Percentiles rank a stretch among this genome's conserved stretches.
Evolutionary conservation across 2,888 invertebrate genomes (phyloP).

Genomic region (Tyria jacobaeae): DNA sequence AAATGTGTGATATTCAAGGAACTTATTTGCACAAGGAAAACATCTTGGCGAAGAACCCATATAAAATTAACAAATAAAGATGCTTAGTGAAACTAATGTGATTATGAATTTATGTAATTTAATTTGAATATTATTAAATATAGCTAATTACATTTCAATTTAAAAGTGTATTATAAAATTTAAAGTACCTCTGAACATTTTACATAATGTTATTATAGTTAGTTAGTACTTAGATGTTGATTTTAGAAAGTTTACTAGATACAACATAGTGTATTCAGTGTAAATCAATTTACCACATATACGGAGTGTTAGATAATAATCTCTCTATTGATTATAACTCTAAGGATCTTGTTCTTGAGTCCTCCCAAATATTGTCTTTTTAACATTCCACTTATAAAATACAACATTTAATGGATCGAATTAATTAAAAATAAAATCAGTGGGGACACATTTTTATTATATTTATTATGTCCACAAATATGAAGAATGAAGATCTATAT

Average conservation of each 20-base stretch:
- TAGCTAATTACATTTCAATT: not conserved
- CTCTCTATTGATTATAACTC: conserved; percentile 24
- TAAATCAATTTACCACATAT: conserved; percentile 12
- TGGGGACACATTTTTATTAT: not conserved
- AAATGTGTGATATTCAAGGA: conserved; percentile 42
- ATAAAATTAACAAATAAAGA: conserved; percentile 20
- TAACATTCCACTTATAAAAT: conserved; percentile 52
- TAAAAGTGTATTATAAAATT: not conserved
- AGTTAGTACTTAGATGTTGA: conserved; percentile 17
- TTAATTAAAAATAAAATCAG: not conserved
- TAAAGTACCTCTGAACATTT: conserved; percentile 14
- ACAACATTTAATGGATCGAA: not conserved
- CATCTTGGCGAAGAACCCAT: conserved; percentile 24
- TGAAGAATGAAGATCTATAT: not conserved
- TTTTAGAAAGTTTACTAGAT: conserved; percentile 32
- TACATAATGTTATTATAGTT: conserved; percentile 20
- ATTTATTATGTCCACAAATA: not conserved
- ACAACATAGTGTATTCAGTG: not conserved
- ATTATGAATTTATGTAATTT: conserved; percentile 7
- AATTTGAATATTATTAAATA: not conserved
- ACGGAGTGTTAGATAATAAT: conserved; percentile 24
- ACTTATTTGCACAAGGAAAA: conserved; percentile 28
- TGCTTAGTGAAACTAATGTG: conserved; percentile 28
- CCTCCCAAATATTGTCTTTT: conserved; percentile 31
- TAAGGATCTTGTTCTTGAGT: conserved; percentile 35